Base-by-base conservation (phyloP, 2,797 vertebrate species). In the Pteropus rufus region DNA sequence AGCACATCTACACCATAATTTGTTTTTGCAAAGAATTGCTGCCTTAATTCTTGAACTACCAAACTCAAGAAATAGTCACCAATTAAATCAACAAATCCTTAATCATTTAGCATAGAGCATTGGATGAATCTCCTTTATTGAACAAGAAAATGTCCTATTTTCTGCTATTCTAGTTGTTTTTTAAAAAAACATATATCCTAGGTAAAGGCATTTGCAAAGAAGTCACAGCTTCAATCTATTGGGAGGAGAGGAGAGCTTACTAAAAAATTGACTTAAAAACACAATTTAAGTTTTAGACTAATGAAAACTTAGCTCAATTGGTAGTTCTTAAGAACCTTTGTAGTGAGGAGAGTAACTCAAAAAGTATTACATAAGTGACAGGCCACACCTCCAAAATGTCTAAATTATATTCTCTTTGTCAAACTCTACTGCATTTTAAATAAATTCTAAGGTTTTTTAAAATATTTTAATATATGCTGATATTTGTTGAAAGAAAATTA, bases 401-500 rank as follows among this genome's bases (percentile, higher is more conserved):
- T 81, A 7, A 3, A 39, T 94, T 86, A 82, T 49, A 92, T n/a
- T 86, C 67, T 67, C 65, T 79, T 31, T 89, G 36, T 52, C 82
- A 34, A 93, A 72, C 41, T 64, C 23, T 85, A 19, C 44, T 89
- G 15, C 64, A 84, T 93, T 96, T 92, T 24, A 94, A 91, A 80
- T 36, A 46, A 75, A 72, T n/a, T 77, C 34, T 56, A 36, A 44
- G 4, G 67, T 84, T 73, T 79, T 75, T 86, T 12, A 65, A 12
- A 65, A 12, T 67, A 82, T 88, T 86, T 97, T 86, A 3, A 82
- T 65, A 94, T 54, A 76, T 24, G 29, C 34, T 93, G 67, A 80
- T 70, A 95, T 77, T 91, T 91, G 39, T 64, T 54, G 23, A 82
- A 95, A 83, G 62, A 85, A 94, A 73, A 39, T 82, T 62, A 58